Evolutionary conservation across 2,113 vertebrate genomes (phyloP).

Genomic region (Perca fluviatilis): DNA sequence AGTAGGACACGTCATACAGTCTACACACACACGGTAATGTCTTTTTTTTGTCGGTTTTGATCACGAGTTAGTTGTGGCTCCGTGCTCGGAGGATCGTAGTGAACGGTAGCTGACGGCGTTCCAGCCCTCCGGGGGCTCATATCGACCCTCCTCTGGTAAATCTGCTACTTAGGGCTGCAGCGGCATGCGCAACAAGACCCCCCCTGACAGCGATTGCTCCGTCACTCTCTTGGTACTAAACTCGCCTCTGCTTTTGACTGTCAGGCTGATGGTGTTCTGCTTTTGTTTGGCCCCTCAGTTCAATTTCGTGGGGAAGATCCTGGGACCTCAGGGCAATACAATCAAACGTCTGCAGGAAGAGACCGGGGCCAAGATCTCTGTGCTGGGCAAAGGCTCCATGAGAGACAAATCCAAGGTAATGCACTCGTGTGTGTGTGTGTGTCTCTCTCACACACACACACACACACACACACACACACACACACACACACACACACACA

Average conservation of each 20-base stretch:
- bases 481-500: background rate
- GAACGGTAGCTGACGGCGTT: slow-evolving; percentile 28
- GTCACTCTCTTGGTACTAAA: slow-evolving; percentile 31
- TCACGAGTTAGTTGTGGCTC: slow-evolving; percentile 24
- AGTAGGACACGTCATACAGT: slow-evolving; percentile 19
- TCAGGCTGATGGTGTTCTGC: slow-evolving; percentile 36
- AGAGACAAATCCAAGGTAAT: slow-evolving; percentile 98
- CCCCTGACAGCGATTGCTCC: slow-evolving; percentile 38
- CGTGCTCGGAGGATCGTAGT: slow-evolving; percentile 31
- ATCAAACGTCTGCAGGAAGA: slow-evolving; percentile 99
- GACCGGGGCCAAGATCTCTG: slow-evolving; percentile 99
- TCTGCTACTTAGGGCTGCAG: slow-evolving; percentile 47
- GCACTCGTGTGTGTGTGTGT: no score
- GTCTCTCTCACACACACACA: background rate
- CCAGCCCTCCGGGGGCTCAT: slow-evolving; percentile 13
- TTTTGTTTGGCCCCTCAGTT: slow-evolving; percentile 85
- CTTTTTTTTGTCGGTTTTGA: slow-evolving; percentile 30
- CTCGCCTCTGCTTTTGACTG: slow-evolving; percentile 9
- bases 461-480: background rate
- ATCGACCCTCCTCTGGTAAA: slow-evolving; percentile 55
- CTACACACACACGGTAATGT: background rate
- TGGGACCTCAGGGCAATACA: slow-evolving; percentile 98
- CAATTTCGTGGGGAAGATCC: slow-evolving; percentile 98
- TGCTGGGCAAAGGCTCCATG: slow-evolving; percentile 99
- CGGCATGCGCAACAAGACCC: slow-evolving; percentile 19